These are phyloP conservation scores for Anorthoa munda DNA, from an alignment of 2,888 invertebrate species.

Conservation along the genomic window DNA sequence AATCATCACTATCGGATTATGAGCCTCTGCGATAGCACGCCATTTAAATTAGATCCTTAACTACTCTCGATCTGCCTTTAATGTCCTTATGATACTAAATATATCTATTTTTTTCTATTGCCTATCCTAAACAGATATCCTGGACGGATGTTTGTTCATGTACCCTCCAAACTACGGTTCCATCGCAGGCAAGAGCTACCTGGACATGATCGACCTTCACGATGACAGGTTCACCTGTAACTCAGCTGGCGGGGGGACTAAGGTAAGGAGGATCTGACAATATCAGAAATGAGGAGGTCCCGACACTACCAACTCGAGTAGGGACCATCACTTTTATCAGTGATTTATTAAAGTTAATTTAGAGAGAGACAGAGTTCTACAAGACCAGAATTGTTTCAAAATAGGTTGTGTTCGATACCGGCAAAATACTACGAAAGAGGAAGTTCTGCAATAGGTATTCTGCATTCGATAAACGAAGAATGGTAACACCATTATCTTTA, in stretches of 20 bases:
- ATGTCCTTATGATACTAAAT: not conserved
- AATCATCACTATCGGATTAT: too few species aligned
- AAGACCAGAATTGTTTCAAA: not conserved
- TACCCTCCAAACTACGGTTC: slow-evolving; percentile 89
- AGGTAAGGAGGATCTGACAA: slow-evolving; percentile 47
- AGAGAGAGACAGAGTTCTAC: not conserved
- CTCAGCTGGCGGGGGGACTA: slow-evolving; percentile 73
- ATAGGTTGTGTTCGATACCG: not conserved
- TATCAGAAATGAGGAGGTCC: not conserved
- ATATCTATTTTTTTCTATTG: not conserved
- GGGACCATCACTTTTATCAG: not conserved
- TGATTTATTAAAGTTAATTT: not conserved
- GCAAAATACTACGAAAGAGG: not conserved
- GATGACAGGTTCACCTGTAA: slow-evolving; percentile 86
- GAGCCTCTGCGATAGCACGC: not conserved
- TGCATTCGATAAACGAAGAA: too few species aligned
- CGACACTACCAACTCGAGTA: not conserved
- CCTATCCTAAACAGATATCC: slow-evolving; percentile 71
- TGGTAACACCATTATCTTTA: too few species aligned
- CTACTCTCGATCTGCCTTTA: too few species aligned
- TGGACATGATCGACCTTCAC: slow-evolving; percentile 83
- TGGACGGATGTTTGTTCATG: slow-evolving; percentile 86
- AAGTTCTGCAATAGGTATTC: too few species aligned
- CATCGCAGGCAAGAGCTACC: slow-evolving; percentile 87
- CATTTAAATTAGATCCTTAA: not conserved